phyloP scores from a whole-genome alignment of 2,113 vertebrate genomes.

The Natator depressus region DNA sequence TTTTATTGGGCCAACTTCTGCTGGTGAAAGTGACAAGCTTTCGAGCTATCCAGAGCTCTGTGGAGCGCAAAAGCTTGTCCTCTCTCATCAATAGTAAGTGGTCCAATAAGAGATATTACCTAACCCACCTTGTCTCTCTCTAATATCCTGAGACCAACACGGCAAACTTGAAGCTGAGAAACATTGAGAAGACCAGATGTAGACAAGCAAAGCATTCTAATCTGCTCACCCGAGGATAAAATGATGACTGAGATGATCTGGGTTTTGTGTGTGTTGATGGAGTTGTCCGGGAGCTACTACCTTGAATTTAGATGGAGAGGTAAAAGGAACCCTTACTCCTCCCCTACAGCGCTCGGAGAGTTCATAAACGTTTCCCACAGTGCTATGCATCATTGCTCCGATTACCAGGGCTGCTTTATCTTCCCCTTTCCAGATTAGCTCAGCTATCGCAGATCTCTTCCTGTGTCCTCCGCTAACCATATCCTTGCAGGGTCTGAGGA shows the following conservation, averaged over 20 bases:
- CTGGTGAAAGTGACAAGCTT: background rate
- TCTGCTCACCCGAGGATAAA: background rate
- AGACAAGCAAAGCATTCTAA: background rate
- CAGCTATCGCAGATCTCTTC: conserved; percentile 46
- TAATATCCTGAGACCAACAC: background rate
- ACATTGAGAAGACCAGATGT: background rate
- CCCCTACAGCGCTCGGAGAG: background rate
- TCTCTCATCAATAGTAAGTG: background rate
- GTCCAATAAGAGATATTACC: no score
- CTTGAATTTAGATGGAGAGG: background rate
- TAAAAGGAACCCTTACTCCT: background rate
- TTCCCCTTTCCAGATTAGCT: conserved; percentile 57
- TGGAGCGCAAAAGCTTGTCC: background rate
- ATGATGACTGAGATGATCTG: background rate
- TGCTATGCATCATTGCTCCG: background rate
- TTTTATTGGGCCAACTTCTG: background rate
- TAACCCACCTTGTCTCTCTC: background rate
- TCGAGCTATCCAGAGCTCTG: background rate
- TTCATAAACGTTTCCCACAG: conserved; percentile 11
- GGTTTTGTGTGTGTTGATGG: background rate
- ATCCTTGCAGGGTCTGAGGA: conserved; percentile 24
- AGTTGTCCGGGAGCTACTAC: background rate
- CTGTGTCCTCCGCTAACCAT: conserved; percentile 7
- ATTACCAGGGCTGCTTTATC: conserved; percentile 27
- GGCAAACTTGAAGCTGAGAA: background rate